Percentiles rank a stretch among this genome's conserved stretches.
Conservation (phyloP, 1,140 invertebrate species). For the Nomia melanderi region DNA sequence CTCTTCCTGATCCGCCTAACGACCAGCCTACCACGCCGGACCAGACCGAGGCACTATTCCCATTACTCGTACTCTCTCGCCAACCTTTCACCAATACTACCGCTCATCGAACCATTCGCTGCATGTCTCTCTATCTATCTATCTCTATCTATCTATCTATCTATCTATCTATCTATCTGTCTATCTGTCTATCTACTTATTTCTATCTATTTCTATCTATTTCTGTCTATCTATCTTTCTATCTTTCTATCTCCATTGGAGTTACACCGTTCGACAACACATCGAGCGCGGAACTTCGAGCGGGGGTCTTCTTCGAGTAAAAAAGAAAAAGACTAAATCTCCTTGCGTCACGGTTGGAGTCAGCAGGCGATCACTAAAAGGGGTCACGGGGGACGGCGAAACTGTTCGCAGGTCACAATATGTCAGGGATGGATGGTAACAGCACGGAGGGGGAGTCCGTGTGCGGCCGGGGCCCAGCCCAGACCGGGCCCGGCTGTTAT, state of each 20-base stretch:
- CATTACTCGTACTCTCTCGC: neutral
- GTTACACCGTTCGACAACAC: constrained; percentile 2
- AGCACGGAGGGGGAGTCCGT: constrained; percentile 91
- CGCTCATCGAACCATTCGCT: constrained; percentile 10
- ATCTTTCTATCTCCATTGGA: neutral
- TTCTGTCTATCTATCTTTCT: neutral
- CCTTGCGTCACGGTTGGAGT: constrained; percentile 38
- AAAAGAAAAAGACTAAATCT: no score
- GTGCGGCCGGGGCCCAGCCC: constrained; percentile 85
- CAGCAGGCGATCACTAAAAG: constrained; percentile 5
- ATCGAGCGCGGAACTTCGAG: neutral
- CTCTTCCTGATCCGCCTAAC: constrained; percentile 5
- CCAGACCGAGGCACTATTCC: constrained; percentile 18
- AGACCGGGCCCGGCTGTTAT: constrained; percentile 91
- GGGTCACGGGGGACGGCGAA: constrained; percentile 25
- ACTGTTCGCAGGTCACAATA: constrained; percentile 88
- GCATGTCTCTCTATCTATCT: constrained; percentile 16
- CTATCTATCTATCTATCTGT: neutral
- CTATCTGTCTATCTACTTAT: neutral
- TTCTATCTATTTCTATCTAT: neutral
- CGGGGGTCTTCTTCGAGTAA: neutral
- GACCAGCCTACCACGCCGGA: constrained; percentile 49
- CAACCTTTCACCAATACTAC: neutral
- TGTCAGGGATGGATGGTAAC: constrained; percentile 93
- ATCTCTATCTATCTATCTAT: neutral